Conservation (phyloP, 2,113 vertebrate species). For the Colinus virginianus region DNA sequence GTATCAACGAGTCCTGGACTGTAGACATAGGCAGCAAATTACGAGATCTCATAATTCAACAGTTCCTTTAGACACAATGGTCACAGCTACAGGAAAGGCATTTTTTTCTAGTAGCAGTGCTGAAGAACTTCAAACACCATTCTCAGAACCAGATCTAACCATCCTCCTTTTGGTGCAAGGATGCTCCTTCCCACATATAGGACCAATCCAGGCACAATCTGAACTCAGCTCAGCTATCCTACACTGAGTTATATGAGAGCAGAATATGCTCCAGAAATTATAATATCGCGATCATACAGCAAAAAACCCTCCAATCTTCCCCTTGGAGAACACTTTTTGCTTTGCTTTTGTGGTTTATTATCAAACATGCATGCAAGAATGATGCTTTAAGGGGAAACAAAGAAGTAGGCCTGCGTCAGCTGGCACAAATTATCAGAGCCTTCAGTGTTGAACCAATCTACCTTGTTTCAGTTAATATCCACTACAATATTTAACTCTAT, state of each 20-base stretch:
- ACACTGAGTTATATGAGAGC: neutral
- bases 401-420: neutral
- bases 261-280: neutral
- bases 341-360: neutral
- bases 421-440: neutral
- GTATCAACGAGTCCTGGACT: neutral
- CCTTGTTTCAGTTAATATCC: neutral
- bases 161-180: neutral
- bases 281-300: accelerated
- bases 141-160: neutral
- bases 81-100: neutral
- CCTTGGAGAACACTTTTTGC: neutral
- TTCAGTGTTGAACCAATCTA: neutral
- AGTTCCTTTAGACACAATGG: neutral
- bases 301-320: neutral
- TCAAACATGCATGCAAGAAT: neutral
- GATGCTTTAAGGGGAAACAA: neutral
- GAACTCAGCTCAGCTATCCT: neutral
- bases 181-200: accelerated
- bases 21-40: neutral
- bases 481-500: neutral
- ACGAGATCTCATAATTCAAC: slow-evolving; percentile 17
- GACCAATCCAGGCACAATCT: neutral
- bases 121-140: neutral
- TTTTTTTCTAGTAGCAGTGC: neutral